Conservation (phyloP, 2,113 vertebrate genomes). For the Chaetops frenatus region DNA sequence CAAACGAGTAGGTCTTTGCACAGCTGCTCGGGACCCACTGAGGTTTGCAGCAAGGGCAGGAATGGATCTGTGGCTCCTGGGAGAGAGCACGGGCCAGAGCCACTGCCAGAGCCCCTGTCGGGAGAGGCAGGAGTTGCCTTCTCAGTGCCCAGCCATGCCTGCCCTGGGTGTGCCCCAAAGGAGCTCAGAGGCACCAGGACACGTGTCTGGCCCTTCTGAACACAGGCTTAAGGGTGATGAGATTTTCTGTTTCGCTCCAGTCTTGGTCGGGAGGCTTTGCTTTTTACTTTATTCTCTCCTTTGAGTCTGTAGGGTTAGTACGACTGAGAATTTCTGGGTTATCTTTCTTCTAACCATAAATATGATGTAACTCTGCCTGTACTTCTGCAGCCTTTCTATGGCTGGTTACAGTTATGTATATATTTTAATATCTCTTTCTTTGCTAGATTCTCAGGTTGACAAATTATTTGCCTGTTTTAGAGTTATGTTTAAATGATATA, state of each 20-base stretch:
- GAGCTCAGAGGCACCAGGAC: background rate
- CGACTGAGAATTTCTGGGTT: background rate
- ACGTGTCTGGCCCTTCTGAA: rapidly evolving
- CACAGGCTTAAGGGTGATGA: rapidly evolving
- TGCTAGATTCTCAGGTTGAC: background rate
- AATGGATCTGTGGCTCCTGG: background rate
- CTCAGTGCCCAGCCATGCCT: background rate
- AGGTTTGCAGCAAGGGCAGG: background rate
- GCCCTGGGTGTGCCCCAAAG: background rate
- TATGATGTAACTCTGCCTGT: background rate
- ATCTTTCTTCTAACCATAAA: background rate
- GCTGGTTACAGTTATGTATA: background rate
- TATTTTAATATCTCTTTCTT: background rate
- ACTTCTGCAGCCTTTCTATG: background rate
- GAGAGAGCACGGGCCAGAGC: background rate
- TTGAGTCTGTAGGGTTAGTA: background rate
- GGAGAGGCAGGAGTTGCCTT: background rate
- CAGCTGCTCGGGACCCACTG: background rate
- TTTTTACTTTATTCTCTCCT: background rate
- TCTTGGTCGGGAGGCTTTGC: background rate
- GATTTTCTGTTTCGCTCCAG: background rate
- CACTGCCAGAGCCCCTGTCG: rapidly evolving
- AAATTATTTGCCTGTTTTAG: background rate
- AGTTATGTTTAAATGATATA: background rate
- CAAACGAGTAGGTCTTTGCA: background rate